Evolutionary conservation across 2,797 vertebrate genomes (phyloP), one percentile per base, ranked within the genome.

Genomic region (Sebastes taczanowskii): DNA sequence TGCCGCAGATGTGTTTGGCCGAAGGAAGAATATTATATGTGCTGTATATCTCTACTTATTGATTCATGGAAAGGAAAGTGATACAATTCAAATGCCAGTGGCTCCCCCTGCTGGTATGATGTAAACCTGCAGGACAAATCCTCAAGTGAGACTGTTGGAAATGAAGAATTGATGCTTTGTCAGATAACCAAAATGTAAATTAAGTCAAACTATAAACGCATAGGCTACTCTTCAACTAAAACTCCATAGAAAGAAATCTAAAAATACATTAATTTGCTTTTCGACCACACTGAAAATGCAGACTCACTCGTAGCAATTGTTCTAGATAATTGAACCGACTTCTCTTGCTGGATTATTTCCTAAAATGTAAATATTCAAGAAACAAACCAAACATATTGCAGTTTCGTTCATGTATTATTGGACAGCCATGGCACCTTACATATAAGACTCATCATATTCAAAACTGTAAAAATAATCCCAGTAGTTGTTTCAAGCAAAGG

Each of bases 71-170:
- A 42, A 11, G 16, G 22, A 2, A 32, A 25, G 49, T 4, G 49
- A 10, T 20, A 10, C 13, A 25, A 20, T 18, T 81, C 9, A 2
- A 77, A 63, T 4, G 59, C 0, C 7, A 53, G 2, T 75, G 71
- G 49, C 85, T 52, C 91, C 85, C 56, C 13, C 88, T 91, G 64
- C 68, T 90, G 91, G 49, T 20, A 13, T 6, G 4, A 32, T 34
- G 20, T 35, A 25, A 29, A 60, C 2, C 18, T 63, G 58, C 79
- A 80, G 14, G 14, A 38, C 3, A 22, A 29, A n/a, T 13, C 5
- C 3, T 42, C 8, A 18, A 7, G 2, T 13, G 30, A 10, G 22
- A 38, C 34, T 3, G 6, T 4, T 35, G 22, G 11, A 27, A 23
- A 22, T 56, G 0, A 32, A 18, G 7, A 25, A 63, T 7, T 46